Evolutionary conservation across 2,797 vertebrate genomes (phyloP).

Genomic region (Sebastes iracundus): DNA sequence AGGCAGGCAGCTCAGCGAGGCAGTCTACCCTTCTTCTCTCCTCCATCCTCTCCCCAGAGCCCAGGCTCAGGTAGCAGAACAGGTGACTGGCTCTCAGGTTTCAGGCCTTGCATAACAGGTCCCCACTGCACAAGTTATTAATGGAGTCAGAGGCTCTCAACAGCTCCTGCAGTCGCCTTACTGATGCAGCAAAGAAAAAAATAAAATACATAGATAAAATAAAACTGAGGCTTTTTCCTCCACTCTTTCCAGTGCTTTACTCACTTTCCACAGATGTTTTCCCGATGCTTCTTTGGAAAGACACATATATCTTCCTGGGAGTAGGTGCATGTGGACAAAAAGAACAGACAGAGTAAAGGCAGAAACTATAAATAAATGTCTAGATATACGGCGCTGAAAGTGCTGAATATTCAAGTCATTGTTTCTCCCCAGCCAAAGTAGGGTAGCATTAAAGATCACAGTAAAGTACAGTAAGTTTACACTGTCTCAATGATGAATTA

Average conservation of each 20-base stretch:
- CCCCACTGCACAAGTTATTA: slow-evolving; percentile 68
- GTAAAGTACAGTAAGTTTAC: slow-evolving; percentile 16
- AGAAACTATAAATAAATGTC: slow-evolving; percentile 66
- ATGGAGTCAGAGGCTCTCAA: slow-evolving; percentile 60
- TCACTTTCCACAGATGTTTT: slow-evolving; percentile 26
- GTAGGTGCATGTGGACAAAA: slow-evolving; percentile 39
- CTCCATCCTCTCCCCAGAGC: slow-evolving; percentile 32
- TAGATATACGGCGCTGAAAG: slow-evolving; percentile 26
- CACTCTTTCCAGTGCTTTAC: slow-evolving; percentile 18
- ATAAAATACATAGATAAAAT: slow-evolving; percentile 10
- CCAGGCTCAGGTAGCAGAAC: slow-evolving; percentile 75
- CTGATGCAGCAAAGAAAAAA: slow-evolving; percentile 38
- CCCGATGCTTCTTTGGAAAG: slow-evolving; percentile 13
- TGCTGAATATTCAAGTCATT: slow-evolving; percentile 58
- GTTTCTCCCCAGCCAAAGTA: slow-evolving; percentile 38
- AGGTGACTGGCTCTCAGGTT: slow-evolving; percentile 78
- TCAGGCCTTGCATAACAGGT: slow-evolving; percentile 66
- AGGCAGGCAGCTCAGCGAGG: slow-evolving; percentile 20
- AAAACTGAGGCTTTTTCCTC: slow-evolving; percentile 23
- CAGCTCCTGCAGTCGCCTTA: slow-evolving; percentile 17
- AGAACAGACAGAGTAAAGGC: slow-evolving; percentile 27
- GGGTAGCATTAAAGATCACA: slow-evolving; percentile 34
- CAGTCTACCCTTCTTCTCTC: slow-evolving; percentile 32
- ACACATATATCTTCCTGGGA: slow-evolving; percentile 30
- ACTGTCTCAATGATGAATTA: slow-evolving; percentile 48